Evolutionary conservation across 2,888 invertebrate species (phyloP), one percentile per base, ranked within the genome.

Genomic region (Cabera pusaria): DNA sequence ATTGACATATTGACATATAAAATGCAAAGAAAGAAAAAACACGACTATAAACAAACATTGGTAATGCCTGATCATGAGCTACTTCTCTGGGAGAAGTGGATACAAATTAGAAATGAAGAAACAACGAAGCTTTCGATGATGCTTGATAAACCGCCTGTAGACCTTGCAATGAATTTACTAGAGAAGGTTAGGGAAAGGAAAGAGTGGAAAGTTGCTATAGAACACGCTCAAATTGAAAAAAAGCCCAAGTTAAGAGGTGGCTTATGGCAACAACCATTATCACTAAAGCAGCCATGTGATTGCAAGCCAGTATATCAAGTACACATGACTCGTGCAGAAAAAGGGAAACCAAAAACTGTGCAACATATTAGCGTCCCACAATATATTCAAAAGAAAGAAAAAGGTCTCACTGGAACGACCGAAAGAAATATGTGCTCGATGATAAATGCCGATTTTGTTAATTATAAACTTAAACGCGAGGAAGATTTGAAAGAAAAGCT

Each of bases 81-180:
- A 19, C 43, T 76, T 2, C 42, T 71, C 7, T 87, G 88, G 88
- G 81, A 85, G 44, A 74, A 78, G 63, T 87, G 87, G 86, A 65
- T 82, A 44, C 56, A 65, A 50, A 78, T 83, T 23, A 66, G 88
- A 42, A 64, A 67, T 49, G 72, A 77, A 2, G 86, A 86, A 52
- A 69, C 66, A 0, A 49, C 45, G 3, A 53, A 58, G 14, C 63
- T 88, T 14, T 70, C 63, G 0, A 46, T 63, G 24, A 59, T 44
- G 22, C 59, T 72, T 0, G 29, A 57, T 1, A 61, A 73, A 35
- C 56, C 65, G 17, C 77, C 84, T 18, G 71, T 48, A 1, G 84
- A 87, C 35, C 55, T 88, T 8, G 52, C 72, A 5, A 86, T 88
- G 85, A 87, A 87, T 45, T 45, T 76, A 9, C 28, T 72, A 5